Conservation (phyloP, 92 coral and sea anemone genomes). For the Epizoanthus scotinus region DNA sequence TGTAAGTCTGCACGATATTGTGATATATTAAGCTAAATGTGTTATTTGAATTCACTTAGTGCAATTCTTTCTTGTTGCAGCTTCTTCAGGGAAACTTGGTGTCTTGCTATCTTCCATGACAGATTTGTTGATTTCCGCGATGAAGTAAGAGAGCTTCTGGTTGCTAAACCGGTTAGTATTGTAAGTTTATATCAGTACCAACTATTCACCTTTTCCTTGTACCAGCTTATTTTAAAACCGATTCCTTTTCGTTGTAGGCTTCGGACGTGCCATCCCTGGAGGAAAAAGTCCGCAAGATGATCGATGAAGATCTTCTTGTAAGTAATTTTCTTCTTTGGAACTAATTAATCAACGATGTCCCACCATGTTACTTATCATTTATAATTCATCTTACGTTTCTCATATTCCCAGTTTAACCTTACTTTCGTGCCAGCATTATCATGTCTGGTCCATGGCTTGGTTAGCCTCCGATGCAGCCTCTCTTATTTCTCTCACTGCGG, state of each 20-base stretch:
- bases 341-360: not conserved
- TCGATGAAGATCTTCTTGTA: slow-evolving; percentile 92
- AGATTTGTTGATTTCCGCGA: slow-evolving; percentile 95
- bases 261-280: slow-evolving; percentile 79
- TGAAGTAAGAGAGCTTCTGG: slow-evolving; percentile 89
- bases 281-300: slow-evolving; percentile 90
- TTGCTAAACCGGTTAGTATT: slow-evolving; percentile 79
- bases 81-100: slow-evolving; percentile 97
- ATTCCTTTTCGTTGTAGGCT: slow-evolving; percentile 45
- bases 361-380: too few species aligned
- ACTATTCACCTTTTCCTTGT: not conserved
- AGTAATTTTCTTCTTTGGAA: slow-evolving; percentile 26
- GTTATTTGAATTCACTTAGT: too few species aligned
- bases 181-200: not conserved
- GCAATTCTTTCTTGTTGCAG: slow-evolving; percentile 45
- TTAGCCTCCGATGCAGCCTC: too few species aligned
- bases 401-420: too few species aligned
- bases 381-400: too few species aligned
- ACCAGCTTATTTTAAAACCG: not conserved
- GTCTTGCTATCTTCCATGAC: slow-evolving; percentile 96
- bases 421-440: too few species aligned
- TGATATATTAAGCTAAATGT: too few species aligned
- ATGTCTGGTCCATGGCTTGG: not conserved
- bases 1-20: too few species aligned
- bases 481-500: too few species aligned